Evolutionary conservation across 1,140 invertebrate genomes (phyloP), one percentile per base, ranked within the genome.

Genomic region (Plutomurus gul): DNA sequence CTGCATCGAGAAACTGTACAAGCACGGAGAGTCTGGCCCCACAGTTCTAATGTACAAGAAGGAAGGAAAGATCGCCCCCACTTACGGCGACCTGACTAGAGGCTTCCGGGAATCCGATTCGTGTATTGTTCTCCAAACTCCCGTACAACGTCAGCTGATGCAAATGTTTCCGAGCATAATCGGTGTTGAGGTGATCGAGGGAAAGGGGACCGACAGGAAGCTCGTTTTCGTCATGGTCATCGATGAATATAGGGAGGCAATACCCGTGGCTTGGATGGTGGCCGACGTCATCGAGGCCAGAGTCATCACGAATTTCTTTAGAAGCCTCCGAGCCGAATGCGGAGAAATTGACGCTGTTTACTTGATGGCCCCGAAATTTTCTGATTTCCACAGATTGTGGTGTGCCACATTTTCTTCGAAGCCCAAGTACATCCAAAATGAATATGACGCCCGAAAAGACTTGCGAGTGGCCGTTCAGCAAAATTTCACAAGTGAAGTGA

Each of bases 191-290:
- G 47, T 78, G 5, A 43, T 75, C 16, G 73, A 81, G 33, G 72
- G 78, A 20, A 76, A 79, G 36, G 25, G 25, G 11, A 65, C 22
- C 16, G 76, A 81, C 65, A 30, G 80, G 40, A 80, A 81, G 25
- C 49, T 82, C 20, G 60, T 76, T 7, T 78, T 75, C 46, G 16
- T 81, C 3, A 60, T 60, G n/a, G 79, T 82, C 16, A 40, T 82
- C 7, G 82, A 82, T 27, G 82, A 82, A 16, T 82, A 39, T 39
- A 39, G 76, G 4, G 78, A 79, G 33, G 56, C 78, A 30, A 81
- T 82, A 37, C 82, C 82, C 6, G 77, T 79, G 0, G 79, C 79
- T 3, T 82, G 82, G 82, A 74, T 82, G 70, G 51, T 82, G 2
- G 20, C 71, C 10, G 74, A 81, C 72, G 27, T 30, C 4, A 60